Evolutionary conservation across 2,888 invertebrate genomes (phyloP), one percentile per base, ranked within the genome.

Genomic region (Dynastes maya): DNA sequence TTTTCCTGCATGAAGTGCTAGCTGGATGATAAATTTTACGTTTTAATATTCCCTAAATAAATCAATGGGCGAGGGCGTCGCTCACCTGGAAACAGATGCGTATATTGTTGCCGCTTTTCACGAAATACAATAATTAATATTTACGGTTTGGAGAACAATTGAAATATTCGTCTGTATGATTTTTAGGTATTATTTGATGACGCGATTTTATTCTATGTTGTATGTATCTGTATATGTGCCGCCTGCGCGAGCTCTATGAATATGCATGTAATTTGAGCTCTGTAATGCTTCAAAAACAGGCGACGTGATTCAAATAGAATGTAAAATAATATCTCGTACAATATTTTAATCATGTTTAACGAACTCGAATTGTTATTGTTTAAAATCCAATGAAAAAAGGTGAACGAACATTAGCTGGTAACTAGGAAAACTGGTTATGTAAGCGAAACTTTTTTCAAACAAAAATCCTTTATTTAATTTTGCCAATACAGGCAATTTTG

Each of bases 41-140:
- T 63, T 63, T 63, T 63, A 29, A 63, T 63, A 63, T 63, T 32
- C 32, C 45, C 27, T 63, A 63, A 63, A 63, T 63, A 63, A 63
- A 63, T 63, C 63, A 63, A 29, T 63, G 13, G 55, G 8, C 55
- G 55, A 8, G 27, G 4, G 29, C 9, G 13, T 63, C 32, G 32
- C 32, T 32, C 63, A 29, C 63, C 63, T 63, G 63, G 63, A 63
- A 63, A 32, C 32, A 63, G 29, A 63, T 32, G 63, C 63, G 63
- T 32, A 27, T 22, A 63, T 32, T 32, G 63, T 11, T 32, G 27
- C 29, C 63, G 22, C 32, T 11, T 13, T 29, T 63, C 32, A 11
- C 32, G 63, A 63, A 32, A 63, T 22, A 22, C 22, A 22, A 22
- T 63, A 63, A 63, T 63, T 63, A 63, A 63, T 63, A 63, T 63